Conservation (phyloP, 2,888 invertebrate species). For the Hydraecia micacea region DNA sequence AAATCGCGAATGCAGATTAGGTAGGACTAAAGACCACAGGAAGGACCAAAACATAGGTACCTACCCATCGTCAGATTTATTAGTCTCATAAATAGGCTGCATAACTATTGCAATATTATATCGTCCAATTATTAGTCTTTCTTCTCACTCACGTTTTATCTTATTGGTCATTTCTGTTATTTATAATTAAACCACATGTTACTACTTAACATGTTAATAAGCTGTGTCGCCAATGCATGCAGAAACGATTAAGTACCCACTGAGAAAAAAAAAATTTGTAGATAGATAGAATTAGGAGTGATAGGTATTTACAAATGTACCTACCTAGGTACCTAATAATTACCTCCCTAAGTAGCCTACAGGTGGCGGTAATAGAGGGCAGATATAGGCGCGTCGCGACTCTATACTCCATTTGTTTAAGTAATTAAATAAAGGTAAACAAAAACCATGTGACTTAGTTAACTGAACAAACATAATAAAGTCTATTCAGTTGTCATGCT, state of each 20-base stretch:
- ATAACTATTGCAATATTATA: constrained; percentile 11
- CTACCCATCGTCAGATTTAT: neutral
- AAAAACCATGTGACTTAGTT: too few species aligned
- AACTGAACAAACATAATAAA: too few species aligned
- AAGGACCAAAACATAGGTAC: neutral
- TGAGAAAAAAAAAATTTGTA: neutral
- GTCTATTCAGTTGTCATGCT: too few species aligned
- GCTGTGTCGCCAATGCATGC: constrained; percentile 3
- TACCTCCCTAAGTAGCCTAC: neutral
- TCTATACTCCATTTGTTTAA: too few species aligned
- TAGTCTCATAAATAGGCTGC: neutral
- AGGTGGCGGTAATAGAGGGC: too few species aligned
- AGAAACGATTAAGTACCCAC: neutral
- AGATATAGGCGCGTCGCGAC: too few species aligned
- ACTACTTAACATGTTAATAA: constrained; percentile 8
- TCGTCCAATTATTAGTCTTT: constrained; percentile 8
- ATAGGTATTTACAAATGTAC: neutral
- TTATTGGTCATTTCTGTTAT: neutral
- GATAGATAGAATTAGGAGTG: neutral
- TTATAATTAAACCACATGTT: constrained; percentile 8
- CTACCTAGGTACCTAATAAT: neutral
- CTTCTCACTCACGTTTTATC: neutral
- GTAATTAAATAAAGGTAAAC: too few species aligned
- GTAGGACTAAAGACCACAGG: neutral
- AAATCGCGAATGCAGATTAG: too few species aligned